Evolutionary conservation across 64 coral and sea anemone species (phyloP), one percentile per base, ranked within the genome.

Genomic region (Dendronephthya gigantea): DNA sequence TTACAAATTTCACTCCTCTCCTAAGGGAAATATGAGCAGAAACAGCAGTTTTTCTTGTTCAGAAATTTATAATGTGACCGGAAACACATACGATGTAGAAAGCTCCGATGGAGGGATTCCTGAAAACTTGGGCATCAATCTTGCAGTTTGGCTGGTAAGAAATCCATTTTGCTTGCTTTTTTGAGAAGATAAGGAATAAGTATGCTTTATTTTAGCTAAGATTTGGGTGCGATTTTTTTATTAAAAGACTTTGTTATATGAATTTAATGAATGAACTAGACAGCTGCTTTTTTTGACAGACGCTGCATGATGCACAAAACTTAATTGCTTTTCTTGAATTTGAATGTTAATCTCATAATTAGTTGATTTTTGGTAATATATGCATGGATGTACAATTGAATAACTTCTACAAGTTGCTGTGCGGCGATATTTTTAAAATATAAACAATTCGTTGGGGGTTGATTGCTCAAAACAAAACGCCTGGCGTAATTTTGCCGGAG

Each of bases 121-220:
- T 32, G 40, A 91, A 37, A 97, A 82, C 50, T 88, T 97, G 25
- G 94, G 89, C 28, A 85, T 97, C 36, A 97, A 97, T 88, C 87
- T 87, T 68, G 41, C 93, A 12, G 89, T 92, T 65, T 97, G 94
- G 94, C 76, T 91, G 89, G 94, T 97, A 84, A 89, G 89, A 59
- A 15, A 35, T 50, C 59, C 40, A 33, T 83, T 84, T 22, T 86
- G 55, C 25, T n/a, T 23, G 1, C 12, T 62, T 62, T 62, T 62
- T 23, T 17, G 5, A 27, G 19, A 17, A 22, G 6, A 62, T 23
- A n/a, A 23, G 25, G 55, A n/a, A 7, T 4, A 62, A 62, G 25
- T 22, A 62, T 9, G 55, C 17, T 62, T 7, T 62, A 7, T 62
- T n/a, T 62, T 62, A n/a, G 0, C 19, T 27, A 23, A 5, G 1